phyloP scores from a whole-genome alignment of 2,888 invertebrate species.

The Heliconius charithonia region DNA sequence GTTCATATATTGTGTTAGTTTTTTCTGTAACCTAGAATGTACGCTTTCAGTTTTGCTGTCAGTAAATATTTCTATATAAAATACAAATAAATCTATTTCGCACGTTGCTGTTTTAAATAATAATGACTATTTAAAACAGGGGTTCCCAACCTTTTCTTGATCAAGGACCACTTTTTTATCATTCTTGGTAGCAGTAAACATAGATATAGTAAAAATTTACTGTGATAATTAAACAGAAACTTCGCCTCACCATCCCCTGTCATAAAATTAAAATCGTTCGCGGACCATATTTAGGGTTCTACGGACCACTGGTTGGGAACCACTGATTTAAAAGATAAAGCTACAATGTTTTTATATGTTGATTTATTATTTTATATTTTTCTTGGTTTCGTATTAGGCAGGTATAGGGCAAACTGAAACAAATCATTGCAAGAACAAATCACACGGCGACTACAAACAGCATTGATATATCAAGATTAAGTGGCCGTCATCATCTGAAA shows the following conservation, averaged over 20 bases:
- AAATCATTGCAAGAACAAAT: neutral
- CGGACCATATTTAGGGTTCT: too few species aligned
- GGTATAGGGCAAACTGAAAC: neutral
- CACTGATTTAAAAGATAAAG: too few species aligned
- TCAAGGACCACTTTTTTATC: too few species aligned
- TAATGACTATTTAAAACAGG: neutral
- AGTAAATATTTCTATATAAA: neutral
- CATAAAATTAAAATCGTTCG: too few species aligned
- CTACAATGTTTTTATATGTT: too few species aligned
- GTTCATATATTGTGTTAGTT: conserved; percentile 10
- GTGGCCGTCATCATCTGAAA: conserved; percentile 40
- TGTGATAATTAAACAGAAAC: too few species aligned
- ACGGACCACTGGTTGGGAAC: too few species aligned
- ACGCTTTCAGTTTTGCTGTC: neutral
- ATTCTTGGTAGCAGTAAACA: too few species aligned
- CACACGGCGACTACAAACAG: conserved; percentile 3
- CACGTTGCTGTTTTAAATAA: neutral
- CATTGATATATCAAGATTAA: conserved; percentile 43
- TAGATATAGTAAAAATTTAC: too few species aligned
- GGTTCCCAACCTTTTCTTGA: too few species aligned
- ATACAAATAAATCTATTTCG: neutral
- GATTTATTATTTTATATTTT: neutral
- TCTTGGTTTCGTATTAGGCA: neutral
- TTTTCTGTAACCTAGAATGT: neutral
- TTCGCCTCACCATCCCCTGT: too few species aligned